A percentile compares a stretch with the other conserved stretches of the same genome.
These are phyloP conservation scores for Trochalopteron elliotii DNA, from an alignment of 2,113 vertebrate species.

Conservation along the genomic window DNA sequence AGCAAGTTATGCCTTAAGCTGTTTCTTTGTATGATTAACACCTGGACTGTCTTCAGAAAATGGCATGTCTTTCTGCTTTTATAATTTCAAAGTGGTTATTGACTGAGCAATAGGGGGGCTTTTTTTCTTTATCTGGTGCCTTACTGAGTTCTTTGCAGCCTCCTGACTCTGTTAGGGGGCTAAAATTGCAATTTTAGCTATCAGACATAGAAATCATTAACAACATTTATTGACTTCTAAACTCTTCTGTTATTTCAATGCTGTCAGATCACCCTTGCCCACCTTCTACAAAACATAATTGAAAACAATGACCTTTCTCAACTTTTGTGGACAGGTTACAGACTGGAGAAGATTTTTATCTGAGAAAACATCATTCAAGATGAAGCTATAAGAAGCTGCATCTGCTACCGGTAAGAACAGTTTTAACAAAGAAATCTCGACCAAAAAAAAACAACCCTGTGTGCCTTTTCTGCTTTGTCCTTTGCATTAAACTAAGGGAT, in stretches of 20 bases:
- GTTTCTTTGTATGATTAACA: not conserved
- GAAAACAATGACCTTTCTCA: constrained; percentile 40
- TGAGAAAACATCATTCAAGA: not conserved
- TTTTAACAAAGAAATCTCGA: not conserved
- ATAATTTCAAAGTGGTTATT: not conserved
- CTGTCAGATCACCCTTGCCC: constrained; percentile 9
- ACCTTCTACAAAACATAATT: not conserved
- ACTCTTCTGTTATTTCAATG: not conserved
- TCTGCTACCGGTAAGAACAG: not conserved
- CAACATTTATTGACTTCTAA: constrained; percentile 44
- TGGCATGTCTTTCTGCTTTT: not conserved
- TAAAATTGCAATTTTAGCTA: constrained; percentile 44
- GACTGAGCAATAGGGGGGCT: not conserved
- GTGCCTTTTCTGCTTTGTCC: not conserved
- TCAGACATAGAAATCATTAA: constrained; percentile 34
- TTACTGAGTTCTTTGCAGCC: not conserved
- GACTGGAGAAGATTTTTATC: constrained; percentile 7
- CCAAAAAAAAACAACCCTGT: not conserved
- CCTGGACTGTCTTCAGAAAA: not conserved
- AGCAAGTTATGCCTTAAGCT: not conserved
- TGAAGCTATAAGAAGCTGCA: not conserved
- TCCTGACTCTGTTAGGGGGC: not conserved
- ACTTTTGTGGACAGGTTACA: not conserved
- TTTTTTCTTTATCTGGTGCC: constrained; percentile 4
- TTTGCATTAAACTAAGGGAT: not conserved